These are phyloP conservation scores for Odontothrips loti DNA, from an alignment of 2,888 invertebrate genomes.

Conservation along the genomic window DNA sequence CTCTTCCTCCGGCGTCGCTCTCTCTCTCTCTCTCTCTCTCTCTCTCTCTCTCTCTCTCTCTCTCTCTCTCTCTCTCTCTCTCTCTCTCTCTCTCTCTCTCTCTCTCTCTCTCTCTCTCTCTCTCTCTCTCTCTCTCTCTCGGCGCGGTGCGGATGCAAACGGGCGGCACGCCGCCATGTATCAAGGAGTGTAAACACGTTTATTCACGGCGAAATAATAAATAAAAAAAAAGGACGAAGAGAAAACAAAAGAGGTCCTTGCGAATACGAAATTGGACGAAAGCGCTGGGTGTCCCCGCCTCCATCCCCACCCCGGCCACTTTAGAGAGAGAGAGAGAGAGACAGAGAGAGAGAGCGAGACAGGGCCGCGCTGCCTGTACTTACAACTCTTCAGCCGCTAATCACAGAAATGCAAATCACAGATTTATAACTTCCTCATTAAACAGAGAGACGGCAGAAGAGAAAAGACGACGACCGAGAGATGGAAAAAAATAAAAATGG, in stretches of 20 bases:
- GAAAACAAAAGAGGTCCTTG: neutral
- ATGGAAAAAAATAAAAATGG: neutral
- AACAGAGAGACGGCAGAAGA: neutral
- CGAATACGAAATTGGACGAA: slow-evolving; percentile 18
- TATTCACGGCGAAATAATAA: neutral
- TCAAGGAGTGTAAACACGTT: slow-evolving; percentile 4
- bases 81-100: neutral
- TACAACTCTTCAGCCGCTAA: slow-evolving; percentile 26
- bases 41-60: slow-evolving; percentile 11
- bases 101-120: slow-evolving; percentile 11
- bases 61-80: slow-evolving; percentile 11
- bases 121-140: neutral
- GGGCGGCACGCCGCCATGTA: neutral
- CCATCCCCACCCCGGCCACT: neutral
- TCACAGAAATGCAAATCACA: slow-evolving; percentile 26
- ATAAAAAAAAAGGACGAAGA: neutral
- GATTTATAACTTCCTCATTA: slow-evolving; percentile 27
- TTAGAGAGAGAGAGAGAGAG: neutral
- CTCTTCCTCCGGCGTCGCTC: neutral
- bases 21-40: slow-evolving; percentile 4
- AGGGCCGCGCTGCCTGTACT: neutral
- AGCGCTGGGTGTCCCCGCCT: neutral
- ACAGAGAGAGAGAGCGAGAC: neutral
- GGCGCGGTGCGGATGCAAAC: neutral
- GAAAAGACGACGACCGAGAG: neutral